Evolutionary conservation across 2,797 vertebrate genomes (phyloP).

Genomic region (Arrhamphus sclerolepis): DNA sequence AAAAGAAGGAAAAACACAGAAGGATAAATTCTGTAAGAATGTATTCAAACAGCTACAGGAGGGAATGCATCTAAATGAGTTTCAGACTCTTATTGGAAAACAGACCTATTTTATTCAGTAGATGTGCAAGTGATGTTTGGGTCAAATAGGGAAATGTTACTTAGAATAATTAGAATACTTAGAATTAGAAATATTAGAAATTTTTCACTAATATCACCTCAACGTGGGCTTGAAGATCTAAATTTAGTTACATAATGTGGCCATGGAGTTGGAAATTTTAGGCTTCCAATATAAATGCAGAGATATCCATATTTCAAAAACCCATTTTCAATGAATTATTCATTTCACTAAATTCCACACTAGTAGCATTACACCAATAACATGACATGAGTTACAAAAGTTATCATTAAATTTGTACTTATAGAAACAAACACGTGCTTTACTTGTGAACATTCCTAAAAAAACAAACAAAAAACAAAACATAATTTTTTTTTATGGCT

Average conservation of each 20-base stretch:
- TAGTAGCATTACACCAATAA: no score
- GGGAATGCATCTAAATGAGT: background rate
- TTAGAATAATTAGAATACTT: no score
- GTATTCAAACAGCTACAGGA: background rate
- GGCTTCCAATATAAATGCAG: no score
- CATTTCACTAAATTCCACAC: no score
- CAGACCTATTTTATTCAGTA: background rate
- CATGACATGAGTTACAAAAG: no score
- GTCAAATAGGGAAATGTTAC: background rate
- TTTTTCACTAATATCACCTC: constrained; percentile 7
- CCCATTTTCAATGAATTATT: no score
- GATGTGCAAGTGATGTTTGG: background rate
- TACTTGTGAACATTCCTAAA: no score
- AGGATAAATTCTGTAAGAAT: constrained; percentile 1
- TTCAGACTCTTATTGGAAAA: constrained; percentile 1
- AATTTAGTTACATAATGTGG: constrained; percentile 5
- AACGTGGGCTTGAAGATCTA: background rate
- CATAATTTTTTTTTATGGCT: no score
- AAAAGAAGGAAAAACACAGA: constrained; percentile 7
- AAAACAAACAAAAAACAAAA: no score
- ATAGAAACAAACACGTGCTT: no score
- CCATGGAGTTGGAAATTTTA: background rate
- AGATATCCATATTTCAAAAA: no score
- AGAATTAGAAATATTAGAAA: constrained; percentile 6
- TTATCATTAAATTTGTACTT: no score